These are phyloP conservation scores for Zosterops hypoxanthus DNA, from an alignment of 2,113 vertebrate genomes.

Conservation along the genomic window DNA sequence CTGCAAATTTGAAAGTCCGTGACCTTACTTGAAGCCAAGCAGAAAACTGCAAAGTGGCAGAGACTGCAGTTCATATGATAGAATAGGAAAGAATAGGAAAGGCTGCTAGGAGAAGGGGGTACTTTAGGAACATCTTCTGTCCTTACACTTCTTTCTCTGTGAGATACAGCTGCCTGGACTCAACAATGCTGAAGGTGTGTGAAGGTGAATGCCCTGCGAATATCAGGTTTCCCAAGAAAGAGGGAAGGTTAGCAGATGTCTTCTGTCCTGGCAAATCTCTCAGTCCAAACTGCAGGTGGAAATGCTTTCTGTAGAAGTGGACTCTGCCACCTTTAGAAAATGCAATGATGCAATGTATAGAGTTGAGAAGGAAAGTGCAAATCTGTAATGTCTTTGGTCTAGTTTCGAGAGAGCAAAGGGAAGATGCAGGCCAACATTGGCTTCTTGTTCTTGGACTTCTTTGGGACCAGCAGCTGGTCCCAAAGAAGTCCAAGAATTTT, in stretches of 20 bases:
- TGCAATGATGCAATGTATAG: neutral
- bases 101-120: neutral
- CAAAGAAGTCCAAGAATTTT: neutral
- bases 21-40: neutral
- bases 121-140: neutral
- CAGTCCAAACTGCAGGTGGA: neutral
- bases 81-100: neutral
- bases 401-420: neutral
- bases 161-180: neutral
- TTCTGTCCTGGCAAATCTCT: neutral
- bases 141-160: neutral
- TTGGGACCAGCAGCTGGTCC: neutral
- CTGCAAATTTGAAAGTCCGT: neutral
- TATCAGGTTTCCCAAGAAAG: neutral
- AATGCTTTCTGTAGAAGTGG: neutral
- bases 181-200: neutral
- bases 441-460: too few species aligned
- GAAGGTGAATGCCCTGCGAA: neutral
- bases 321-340: neutral
- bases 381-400: neutral
- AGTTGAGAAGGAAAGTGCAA: neutral
- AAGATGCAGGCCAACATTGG: neutral
- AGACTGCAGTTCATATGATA: neutral
- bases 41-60: neutral
- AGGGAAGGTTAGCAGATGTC: neutral